Evolutionary conservation across 2,797 vertebrate species (phyloP).

Genomic region (Tokudaia muenninki): DNA sequence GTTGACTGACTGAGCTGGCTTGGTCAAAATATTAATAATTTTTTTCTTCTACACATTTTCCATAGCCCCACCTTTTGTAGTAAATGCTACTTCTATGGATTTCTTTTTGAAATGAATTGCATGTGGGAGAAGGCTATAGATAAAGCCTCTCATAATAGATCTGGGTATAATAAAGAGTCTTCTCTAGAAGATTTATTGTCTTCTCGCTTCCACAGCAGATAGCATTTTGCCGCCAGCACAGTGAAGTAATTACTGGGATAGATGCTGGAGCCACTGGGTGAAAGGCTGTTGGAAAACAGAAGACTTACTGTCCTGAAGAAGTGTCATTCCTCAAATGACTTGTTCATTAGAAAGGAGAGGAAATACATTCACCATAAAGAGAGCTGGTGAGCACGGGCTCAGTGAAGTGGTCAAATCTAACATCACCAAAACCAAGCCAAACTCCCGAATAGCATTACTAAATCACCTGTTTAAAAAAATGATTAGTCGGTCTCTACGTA

Average conservation of each 20-base stretch:
- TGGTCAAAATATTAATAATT: background rate
- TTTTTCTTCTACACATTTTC: slow-evolving; percentile 12
- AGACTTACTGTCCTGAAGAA: background rate
- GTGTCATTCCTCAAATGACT: background rate
- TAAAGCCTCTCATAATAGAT: background rate
- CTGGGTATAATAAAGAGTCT: background rate
- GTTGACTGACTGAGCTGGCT: no score
- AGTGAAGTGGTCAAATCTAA: background rate
- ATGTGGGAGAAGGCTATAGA: background rate
- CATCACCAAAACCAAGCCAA: background rate
- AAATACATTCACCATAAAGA: background rate
- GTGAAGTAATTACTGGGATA: background rate
- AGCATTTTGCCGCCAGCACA: background rate
- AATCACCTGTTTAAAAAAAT: background rate
- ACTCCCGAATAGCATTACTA: background rate
- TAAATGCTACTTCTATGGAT: background rate
- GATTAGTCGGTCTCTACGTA: background rate
- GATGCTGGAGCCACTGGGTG: background rate
- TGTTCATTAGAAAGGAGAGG: background rate
- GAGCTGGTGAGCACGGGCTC: background rate
- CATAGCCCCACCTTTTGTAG: background rate
- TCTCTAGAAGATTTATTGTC: slow-evolving; percentile 33
- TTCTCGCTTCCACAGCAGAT: slow-evolving; percentile 16
- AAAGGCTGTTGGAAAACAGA: background rate
- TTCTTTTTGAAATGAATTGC: background rate